phyloP scores from a whole-genome alignment of 2,888 invertebrate species.

The Perizoma affinitatum region DNA sequence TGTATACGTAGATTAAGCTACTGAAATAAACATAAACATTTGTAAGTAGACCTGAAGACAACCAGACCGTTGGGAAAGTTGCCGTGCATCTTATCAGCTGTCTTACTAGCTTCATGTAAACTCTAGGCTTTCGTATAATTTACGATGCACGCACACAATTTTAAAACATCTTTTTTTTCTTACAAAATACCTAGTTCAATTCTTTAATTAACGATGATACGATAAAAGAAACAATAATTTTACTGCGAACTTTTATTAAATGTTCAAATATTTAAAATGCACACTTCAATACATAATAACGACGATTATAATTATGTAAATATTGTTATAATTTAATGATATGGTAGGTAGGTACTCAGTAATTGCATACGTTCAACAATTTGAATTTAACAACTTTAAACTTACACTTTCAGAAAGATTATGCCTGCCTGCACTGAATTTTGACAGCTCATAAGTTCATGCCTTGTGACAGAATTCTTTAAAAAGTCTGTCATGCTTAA shows the following conservation, averaged over 20 bases:
- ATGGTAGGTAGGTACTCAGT: slow-evolving; percentile 63
- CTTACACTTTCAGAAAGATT: slow-evolving; percentile 13
- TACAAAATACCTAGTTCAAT: background rate
- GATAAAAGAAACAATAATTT: slow-evolving; percentile 28
- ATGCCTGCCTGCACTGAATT: too few relatives aligned
- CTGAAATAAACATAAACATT: too few relatives aligned
- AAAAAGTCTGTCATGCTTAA: background rate
- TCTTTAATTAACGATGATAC: background rate
- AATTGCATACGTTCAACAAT: slow-evolving; percentile 46
- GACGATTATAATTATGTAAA: slow-evolving; percentile 51
- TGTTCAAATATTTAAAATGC: slow-evolving; percentile 60
- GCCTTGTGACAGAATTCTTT: background rate
- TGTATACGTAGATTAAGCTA: too few relatives aligned
- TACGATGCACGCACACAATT: too few relatives aligned
- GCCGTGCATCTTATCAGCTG: too few relatives aligned
- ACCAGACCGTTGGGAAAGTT: too few relatives aligned
- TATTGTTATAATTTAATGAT: slow-evolving; percentile 56
- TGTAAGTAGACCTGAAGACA: too few relatives aligned
- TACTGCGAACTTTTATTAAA: slow-evolving; percentile 66
- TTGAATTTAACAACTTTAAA: slow-evolving; percentile 28
- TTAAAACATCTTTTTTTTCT: too few relatives aligned
- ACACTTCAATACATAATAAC: slow-evolving; percentile 53
- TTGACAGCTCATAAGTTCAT: too few relatives aligned
- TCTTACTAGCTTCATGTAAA: too few relatives aligned
- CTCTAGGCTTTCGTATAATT: too few relatives aligned